phyloP scores from a whole-genome alignment of 2,113 vertebrate genomes.

The Kryptolebias marmoratus region DNA sequence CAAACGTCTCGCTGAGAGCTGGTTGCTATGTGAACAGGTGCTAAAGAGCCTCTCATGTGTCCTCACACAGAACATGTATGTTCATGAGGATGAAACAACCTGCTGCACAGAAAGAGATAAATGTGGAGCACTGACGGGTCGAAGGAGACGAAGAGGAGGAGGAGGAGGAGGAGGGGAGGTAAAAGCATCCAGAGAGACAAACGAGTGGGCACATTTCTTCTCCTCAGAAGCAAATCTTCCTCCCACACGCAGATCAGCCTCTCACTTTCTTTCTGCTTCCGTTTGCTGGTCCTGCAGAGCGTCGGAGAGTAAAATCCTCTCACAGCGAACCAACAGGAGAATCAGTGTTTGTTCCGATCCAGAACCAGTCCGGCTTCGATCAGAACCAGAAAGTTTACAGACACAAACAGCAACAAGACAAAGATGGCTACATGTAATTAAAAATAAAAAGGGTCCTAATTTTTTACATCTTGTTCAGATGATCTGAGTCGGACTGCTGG shows the following conservation, averaged over 20 bases:
- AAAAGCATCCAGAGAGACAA: slow-evolving; percentile 18
- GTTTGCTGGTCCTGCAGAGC: no score
- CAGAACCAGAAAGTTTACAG: no score
- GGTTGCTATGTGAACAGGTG: slow-evolving; percentile 71
- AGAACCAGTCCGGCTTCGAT: no score
- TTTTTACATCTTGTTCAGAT: no score
- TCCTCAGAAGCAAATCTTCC: slow-evolving; percentile 18
- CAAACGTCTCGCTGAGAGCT: slow-evolving; percentile 45
- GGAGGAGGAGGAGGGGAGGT: slow-evolving; percentile 9
- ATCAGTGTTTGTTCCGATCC: no score
- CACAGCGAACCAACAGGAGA: no score
- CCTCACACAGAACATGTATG: neutral
- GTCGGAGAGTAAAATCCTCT: no score
- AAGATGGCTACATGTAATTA: no score
- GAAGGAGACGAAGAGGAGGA: slow-evolving; percentile 7
- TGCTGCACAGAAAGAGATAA: neutral
- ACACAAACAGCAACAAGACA: no score
- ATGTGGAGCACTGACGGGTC: slow-evolving; percentile 17
- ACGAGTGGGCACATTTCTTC: slow-evolving; percentile 39
- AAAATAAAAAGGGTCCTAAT: no score
- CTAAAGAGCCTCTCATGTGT: slow-evolving; percentile 48
- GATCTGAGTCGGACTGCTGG: no score
- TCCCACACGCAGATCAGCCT: slow-evolving; percentile 26
- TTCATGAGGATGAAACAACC: neutral
- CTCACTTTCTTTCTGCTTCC: neutral